Evolutionary conservation across 2,113 vertebrate species (phyloP), one percentile per base, ranked within the genome.

Genomic region (Archocentrus centrarchus): DNA sequence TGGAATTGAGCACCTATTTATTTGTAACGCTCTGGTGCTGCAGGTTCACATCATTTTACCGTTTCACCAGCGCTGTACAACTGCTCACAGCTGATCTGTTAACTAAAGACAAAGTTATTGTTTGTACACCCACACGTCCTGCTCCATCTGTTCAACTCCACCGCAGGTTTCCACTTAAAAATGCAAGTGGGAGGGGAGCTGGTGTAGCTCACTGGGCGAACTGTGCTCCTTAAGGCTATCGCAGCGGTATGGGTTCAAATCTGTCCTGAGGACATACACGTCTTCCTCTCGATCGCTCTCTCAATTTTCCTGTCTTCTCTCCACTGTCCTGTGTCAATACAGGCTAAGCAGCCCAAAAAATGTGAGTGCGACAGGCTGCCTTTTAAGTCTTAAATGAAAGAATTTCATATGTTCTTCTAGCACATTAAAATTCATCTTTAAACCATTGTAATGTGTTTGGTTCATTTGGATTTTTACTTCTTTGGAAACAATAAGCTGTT

Each of bases 1-100:
- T 2, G 35, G 79, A 75, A 62, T 14, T 59, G 6, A 57, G 82
- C 22, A 14, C 5, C 24, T 87, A 86, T 91, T 90, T 91, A 92
- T 93, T 84, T 76, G 35, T 68, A 17, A 75, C 83, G 60, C 22
- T 76, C 53, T 24, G n/a, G 17, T 24, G 62, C 80, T 77, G 68
- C 60, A 66, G 15, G n/a, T 81, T 50, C 6, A 58, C n/a, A 81
- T 30, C 32, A 44, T 17, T 73, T 15, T 50, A 39, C n/a, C 3
- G 11, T 83, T 22, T 41, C 20, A 22, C 32, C 27, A 37, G 24
- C 35, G 86, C 24, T 64, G 7, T 59, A 39, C 24, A 62, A 15
- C 14, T 73, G 22, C 80, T 47, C 11, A 59, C 30, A 15, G 13
- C 39, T 47, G 41, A 5, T 5, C 15, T 63, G 20, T 57, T 70